These are phyloP conservation scores for Dilophus febrilis DNA, from an alignment of 2,888 invertebrate species.

Conservation along the genomic window DNA sequence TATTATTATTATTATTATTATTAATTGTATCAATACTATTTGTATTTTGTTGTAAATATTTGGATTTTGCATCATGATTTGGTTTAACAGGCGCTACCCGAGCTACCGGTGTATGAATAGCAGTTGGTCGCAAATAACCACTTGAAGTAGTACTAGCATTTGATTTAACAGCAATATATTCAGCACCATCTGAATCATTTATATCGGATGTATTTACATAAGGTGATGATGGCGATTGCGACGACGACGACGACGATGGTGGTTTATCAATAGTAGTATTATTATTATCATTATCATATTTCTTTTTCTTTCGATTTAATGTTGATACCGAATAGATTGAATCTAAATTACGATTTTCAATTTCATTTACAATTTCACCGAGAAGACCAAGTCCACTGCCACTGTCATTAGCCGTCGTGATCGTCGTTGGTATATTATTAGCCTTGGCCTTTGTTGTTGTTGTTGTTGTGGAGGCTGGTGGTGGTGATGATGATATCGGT, in stretches of 20 bases:
- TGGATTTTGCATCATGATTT: background rate
- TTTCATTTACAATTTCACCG: constrained; percentile 75
- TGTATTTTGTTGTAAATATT: background rate
- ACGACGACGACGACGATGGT: constrained; percentile 1
- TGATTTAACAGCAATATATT: constrained; percentile 44
- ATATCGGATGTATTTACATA: constrained; percentile 42
- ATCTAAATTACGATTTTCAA: constrained; percentile 69
- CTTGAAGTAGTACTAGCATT: constrained; percentile 48
- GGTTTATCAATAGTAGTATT: too few relatives aligned
- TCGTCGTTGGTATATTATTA: constrained; percentile 29
- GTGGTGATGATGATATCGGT: constrained; percentile 28
- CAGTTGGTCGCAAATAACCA: constrained; percentile 55
- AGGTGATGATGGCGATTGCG: constrained; percentile 28
- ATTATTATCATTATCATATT: constrained; percentile 25
- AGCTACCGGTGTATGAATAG: constrained; percentile 44
- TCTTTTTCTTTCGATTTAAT: constrained; percentile 42
- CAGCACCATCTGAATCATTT: constrained; percentile 41
- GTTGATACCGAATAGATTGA: constrained; percentile 73
- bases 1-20: too few relatives aligned
- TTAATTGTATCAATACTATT: constrained; percentile 4
- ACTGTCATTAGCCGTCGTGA: constrained; percentile 33
- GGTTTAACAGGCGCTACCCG: constrained; percentile 28
- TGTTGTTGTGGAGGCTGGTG: constrained; percentile 30
- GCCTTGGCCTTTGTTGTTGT: too few relatives aligned
- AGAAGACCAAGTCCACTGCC: constrained; percentile 59